Evolutionary conservation across 2,113 vertebrate species (phyloP), one percentile per base, ranked within the genome.

Genomic region (Saccopteryx leptura): DNA sequence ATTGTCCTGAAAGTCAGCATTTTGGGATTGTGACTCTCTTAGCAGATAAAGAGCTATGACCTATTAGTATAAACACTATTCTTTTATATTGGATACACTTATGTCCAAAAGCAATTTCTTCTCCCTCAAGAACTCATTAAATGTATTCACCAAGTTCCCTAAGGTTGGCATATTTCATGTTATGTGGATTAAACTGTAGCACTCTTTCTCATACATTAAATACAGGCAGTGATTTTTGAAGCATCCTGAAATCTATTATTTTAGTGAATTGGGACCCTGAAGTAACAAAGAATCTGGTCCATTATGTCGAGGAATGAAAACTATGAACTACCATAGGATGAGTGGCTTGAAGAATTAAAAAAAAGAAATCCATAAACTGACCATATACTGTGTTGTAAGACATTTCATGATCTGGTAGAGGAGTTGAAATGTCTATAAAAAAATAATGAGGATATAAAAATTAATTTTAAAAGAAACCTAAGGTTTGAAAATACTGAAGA

Each of bases 391-490:
- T 98, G 98, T 98, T 65, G 98, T 98, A 99, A 98, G 98, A 98
- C 98, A 99, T 99, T 99, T 99, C 99, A 99, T 99, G 98, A 99
- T 98, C 99, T 98, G 99, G 98, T 98, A 99, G 98, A 98, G 98
- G 98, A 97, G 99, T 99, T 97, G 99, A 99, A 99, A 99, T 97
- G 98, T 99, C 99, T 99, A 99, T 98, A 98, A 99, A 99, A 97
- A 99, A 98, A 99, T 94, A 98, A 98, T 97, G 94, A 98, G 95
- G 97, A 98, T 98, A 96, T 98, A 97, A 95, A 93, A 95, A 91
- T 96, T 95, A 97, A 97, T 98, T 98, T 94, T 97, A 97, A 98
- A 96, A 96, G 95, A 97, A 91, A 83, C 9, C 11, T 31, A 94
- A 97, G 84, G 26, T 71, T 98, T 88, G 74, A 97, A 98, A 98